Base-by-base conservation (phyloP, 2,797 vertebrate genomes). In the Acanthurus leucopareius region DNA sequence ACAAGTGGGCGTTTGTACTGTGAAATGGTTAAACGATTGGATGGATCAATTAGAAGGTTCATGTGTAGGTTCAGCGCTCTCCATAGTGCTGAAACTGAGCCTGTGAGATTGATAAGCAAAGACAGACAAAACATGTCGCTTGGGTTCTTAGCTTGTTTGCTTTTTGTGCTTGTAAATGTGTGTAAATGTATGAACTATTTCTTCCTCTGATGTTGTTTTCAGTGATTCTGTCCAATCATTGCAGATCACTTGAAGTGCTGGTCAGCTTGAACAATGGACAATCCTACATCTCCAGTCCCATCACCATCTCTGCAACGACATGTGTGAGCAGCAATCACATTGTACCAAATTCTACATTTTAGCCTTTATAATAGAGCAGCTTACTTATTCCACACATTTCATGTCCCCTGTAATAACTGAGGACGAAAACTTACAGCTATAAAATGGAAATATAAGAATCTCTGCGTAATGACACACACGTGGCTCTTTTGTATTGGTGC, bases 241-340 rank as follows among this genome's bases (percentile, higher is more conserved):
- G 47, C 86, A 99, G 98, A 88, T 97, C 96, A 10, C 81, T 99
- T 22, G 95, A 98, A 51, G 98, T 99, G 82, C 94, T 96, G 82
- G 96, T 99, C 67, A 99, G 97, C 80, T 92, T 98, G 68, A 99
- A 97, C 74, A 94, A 96, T 70, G 97, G 97, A 49, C 94, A 97
- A 5, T 97, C 97, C 78, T 96, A 94, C 85, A 95, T 98, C 80
- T 97, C 97, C 14, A 95, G 93, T 88, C 97, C 97, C 1, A 71
- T 97, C 75, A 95, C 91, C 20, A 96, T 99, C 90, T 94, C 95
- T 0, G 97, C 98, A 69, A 96, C 96, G 0, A 88, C 95, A 70
- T 99, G 98, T 91, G 98, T 99, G 94, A 98, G 98, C 98, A 82
- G 56, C 32, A 71, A n/a, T 16, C 16, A 6, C 10, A 58, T 3